phyloP scores from a whole-genome alignment of 2,113 vertebrate species.

The Epinephelus cyanopodus region DNA sequence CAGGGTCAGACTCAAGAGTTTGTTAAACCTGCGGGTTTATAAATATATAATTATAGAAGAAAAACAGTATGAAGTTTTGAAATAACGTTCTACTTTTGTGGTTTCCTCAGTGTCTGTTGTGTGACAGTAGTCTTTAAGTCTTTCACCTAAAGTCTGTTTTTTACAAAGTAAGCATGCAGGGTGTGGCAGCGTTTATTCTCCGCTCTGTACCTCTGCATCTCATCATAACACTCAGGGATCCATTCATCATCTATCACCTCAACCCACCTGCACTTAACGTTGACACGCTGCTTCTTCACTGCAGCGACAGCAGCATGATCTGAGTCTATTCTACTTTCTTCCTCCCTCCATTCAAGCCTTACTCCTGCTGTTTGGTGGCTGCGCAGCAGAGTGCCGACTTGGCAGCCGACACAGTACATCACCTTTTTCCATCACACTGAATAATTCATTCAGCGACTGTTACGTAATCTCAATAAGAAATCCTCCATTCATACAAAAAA shows the following conservation, averaged over 20 bases:
- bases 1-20: too few relatives aligned
- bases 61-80: too few relatives aligned
- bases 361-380: neutral
- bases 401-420: neutral
- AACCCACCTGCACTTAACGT: neutral
- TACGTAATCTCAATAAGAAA: slow-evolving; percentile 61
- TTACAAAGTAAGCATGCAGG: neutral
- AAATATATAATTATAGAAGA: too few relatives aligned
- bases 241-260: neutral
- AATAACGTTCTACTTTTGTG: neutral
- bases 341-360: neutral
- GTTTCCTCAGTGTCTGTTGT: neutral
- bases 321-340: neutral
- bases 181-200: neutral
- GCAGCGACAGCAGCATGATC: neutral
- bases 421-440: slow-evolving; percentile 40
- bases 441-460: slow-evolving; percentile 65
- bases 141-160: neutral
- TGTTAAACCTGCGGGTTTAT: too few relatives aligned
- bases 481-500: slow-evolving; percentile 59
- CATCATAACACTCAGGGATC: too few relatives aligned
- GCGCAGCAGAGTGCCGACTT: slow-evolving; percentile 27
- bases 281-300: neutral
- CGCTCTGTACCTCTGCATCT: neutral
- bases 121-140: neutral